Percentiles rank a stretch among this genome's conserved stretches.
Conservation (phyloP, 2,888 invertebrate genomes). For the Acanthosepion pharaonis region DNA sequence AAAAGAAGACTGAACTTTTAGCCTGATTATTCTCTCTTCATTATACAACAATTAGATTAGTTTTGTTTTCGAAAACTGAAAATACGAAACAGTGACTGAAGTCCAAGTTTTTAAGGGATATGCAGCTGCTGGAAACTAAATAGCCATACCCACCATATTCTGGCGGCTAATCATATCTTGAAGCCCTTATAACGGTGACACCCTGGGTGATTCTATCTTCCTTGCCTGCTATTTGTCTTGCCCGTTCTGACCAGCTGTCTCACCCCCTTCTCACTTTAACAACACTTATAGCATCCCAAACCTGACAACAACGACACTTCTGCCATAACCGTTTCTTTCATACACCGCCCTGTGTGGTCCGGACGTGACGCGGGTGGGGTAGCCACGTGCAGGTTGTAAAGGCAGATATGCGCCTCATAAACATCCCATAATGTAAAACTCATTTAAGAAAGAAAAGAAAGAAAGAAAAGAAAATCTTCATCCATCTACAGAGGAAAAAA, state of each 20-base stretch:
- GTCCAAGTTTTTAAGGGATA: too few species aligned
- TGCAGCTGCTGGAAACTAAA: background rate
- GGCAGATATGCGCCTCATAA: background rate
- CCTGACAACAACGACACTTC: background rate
- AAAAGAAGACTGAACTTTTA: too few species aligned
- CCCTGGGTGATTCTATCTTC: background rate
- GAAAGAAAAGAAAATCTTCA: background rate
- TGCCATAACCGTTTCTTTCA: background rate
- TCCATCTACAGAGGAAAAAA: background rate
- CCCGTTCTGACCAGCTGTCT: background rate
- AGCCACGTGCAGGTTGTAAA: slow-evolving; percentile 14
- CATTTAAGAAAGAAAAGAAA: background rate
- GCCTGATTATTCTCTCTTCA: too few species aligned
- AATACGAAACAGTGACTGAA: too few species aligned
- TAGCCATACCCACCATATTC: background rate
- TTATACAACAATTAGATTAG: too few species aligned
- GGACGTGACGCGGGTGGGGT: slow-evolving; percentile 23
- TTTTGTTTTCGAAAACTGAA: too few species aligned
- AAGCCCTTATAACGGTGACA: background rate
- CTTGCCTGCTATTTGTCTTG: background rate
- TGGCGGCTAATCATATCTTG: background rate
- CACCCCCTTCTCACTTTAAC: background rate
- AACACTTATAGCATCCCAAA: background rate
- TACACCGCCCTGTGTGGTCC: slow-evolving; percentile 20
- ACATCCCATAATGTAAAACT: background rate